Percentiles rank a stretch among this genome's conserved stretches.
Evolutionary conservation across 2,797 vertebrate species (phyloP).

Genomic region (Enteromius treurensis): DNA sequence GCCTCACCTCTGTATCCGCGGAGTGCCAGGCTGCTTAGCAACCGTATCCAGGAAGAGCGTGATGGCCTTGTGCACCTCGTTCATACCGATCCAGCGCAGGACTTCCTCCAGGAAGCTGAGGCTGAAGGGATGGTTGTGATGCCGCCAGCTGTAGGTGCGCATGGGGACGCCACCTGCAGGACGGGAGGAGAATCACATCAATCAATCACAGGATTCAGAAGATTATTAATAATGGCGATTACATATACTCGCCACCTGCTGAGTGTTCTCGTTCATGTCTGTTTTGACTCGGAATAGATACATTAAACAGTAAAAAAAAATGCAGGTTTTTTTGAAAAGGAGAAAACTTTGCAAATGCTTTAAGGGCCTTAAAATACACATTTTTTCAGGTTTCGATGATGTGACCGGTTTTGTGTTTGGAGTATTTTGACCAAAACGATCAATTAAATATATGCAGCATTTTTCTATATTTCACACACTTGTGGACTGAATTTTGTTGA

Average conservation of each 20-base stretch:
- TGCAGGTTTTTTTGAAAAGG: too few relatives aligned
- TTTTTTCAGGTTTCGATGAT: background rate
- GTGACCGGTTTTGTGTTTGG: too few relatives aligned
- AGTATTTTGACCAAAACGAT: too few relatives aligned
- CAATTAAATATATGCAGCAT: too few relatives aligned
- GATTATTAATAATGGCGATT: background rate
- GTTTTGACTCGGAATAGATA: background rate
- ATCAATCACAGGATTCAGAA: background rate
- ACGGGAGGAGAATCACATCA: background rate
- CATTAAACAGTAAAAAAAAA: too few relatives aligned
- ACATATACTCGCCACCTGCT: background rate
- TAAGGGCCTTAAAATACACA: background rate
- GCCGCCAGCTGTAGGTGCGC: conserved; percentile 74
- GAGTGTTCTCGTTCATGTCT: background rate
- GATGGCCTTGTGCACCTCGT: conserved; percentile 91
- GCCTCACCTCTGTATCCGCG: conserved; percentile 75
- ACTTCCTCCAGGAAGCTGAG: conserved; percentile 87
- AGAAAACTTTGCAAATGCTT: too few relatives aligned
- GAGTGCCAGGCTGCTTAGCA: conserved; percentile 69
- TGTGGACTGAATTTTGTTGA: too few relatives aligned
- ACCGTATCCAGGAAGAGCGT: conserved; percentile 84
- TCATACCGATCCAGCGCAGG: conserved; percentile 87
- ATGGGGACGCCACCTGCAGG: conserved; percentile 76
- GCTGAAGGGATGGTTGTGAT: conserved; percentile 81
- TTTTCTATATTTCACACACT: too few relatives aligned